phyloP scores from a whole-genome alignment of 2,888 invertebrate species.

The Mantis religiosa region DNA sequence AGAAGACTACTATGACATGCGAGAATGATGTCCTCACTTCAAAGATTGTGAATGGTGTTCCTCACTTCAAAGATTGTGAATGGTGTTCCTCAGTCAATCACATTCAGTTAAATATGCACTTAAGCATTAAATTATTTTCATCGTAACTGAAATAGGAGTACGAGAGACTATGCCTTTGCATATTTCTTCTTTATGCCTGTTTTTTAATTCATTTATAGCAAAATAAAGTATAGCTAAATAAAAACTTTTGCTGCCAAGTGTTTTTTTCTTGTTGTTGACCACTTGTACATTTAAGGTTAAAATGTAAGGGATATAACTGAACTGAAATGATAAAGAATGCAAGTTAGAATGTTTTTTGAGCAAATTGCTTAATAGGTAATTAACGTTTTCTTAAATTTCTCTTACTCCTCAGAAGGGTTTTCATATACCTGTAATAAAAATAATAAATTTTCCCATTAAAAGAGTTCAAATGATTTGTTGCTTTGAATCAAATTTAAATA shows the following conservation, averaged over 20 bases:
- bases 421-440: not conserved
- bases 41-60: no score
- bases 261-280: slow-evolving; percentile 2
- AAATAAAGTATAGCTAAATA: not conserved
- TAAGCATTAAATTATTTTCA: not conserved
- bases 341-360: not conserved
- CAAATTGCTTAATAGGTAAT: not conserved
- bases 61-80: slow-evolving; percentile 96
- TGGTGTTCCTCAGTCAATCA: slow-evolving; percentile 86
- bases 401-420: not conserved
- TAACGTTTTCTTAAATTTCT: not conserved
- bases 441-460: not conserved
- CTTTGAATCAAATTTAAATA: no score
- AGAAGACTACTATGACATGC: slow-evolving; percentile 91
- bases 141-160: not conserved
- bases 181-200: not conserved
- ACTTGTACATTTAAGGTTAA: not conserved
- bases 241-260: slow-evolving; percentile 2
- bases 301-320: not conserved
- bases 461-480: no score
- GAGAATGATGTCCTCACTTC: slow-evolving; percentile 96
- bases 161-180: not conserved
- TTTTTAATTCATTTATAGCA: not conserved
- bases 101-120: slow-evolving; percentile 50
- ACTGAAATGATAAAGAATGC: not conserved